Evolutionary conservation across 2,888 invertebrate genomes (phyloP), one percentile per base, ranked within the genome.

Genomic region (Barypeithes pellucidus): DNA sequence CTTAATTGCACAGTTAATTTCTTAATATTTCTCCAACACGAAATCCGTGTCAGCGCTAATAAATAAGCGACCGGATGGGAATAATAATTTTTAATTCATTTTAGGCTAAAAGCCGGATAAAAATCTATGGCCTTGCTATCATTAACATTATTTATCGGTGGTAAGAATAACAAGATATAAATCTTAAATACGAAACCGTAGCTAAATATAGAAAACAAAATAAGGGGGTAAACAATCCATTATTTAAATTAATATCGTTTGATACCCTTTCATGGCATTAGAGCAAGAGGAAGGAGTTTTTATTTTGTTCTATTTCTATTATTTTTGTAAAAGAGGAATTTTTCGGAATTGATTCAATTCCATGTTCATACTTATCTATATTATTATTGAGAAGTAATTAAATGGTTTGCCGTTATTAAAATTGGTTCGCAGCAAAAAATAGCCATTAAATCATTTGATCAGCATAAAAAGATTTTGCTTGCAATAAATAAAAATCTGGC

Each of bases 11-110:
- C 9, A 20, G 50, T 22, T 50, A 24, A 50, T 50, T 24, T 50
- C 50, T 22, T 50, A 22, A 50, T 24, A 24, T n/a, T 50, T n/a
- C 22, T 50, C 12, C n/a, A 50, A 50, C 50, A 50, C 50, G 50
- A 50, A 50, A 50, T 24, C 24, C 22, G 50, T 50, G 24, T 50
- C 50, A 24, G 50, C 24, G 1, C n/a, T 50, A 7, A 22, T 22
- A 50, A 50, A 50, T 50, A 24, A 50, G 24, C 50, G 12, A 50
- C 50, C 50, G 50, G 50, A 50, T 24, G 22, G 22, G 29, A 62
- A 62, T 47, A 45, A 62, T 62, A 39, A 47, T 62, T 62, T 62
- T 62, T 62, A 62, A 62, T 33, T 47, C 61, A 62, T 45, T 62
- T 45, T 22, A 2, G 41, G 45, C 24, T 62, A 62, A 62, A 62